A percentile compares a stretch with the other conserved stretches of the same genome.
These are phyloP conservation scores for Cataglyphis cursor DNA, from an alignment of 2,888 invertebrate species.

Conservation along the genomic window DNA sequence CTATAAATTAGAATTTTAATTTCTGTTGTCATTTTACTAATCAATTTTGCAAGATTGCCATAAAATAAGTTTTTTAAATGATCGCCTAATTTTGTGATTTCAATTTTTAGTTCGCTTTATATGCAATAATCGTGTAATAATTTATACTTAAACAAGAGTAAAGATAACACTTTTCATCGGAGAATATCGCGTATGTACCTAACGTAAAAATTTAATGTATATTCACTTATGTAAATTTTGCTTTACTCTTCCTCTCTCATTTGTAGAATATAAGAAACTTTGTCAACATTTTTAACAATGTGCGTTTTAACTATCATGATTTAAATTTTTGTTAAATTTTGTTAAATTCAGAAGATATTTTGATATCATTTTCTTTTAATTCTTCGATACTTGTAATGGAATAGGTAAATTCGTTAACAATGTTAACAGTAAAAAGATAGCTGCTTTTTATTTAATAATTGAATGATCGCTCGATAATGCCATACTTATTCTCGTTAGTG, in stretches of 20 bases:
- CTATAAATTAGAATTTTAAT: background rate
- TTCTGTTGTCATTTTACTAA: background rate
- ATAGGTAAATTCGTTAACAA: background rate
- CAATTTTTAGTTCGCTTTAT: background rate
- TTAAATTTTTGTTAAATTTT: background rate
- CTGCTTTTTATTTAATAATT: background rate
- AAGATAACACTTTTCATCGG: background rate
- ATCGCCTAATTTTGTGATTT: background rate
- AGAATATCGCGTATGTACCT: background rate
- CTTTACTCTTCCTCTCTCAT: background rate
- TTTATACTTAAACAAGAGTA: conserved; percentile 2
- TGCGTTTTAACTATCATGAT: background rate
- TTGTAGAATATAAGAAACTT: background rate
- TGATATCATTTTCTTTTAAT: background rate
- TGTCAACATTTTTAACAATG: background rate
- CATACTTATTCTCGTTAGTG: background rate
- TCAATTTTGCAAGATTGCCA: background rate
- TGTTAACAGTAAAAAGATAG: background rate
- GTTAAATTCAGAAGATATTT: background rate
- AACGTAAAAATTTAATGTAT: conserved; percentile 11
- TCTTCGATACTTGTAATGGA: background rate
- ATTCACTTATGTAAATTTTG: conserved; percentile 16
- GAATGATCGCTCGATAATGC: background rate
- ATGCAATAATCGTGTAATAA: background rate
- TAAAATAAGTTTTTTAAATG: background rate